A percentile compares a stretch with the other conserved stretches of the same genome.
These are phyloP conservation scores for roundworm (Caenorhabditis elegans) DNA, from an alignment of 1,140 invertebrate genomes.

Conservation along the genomic window DNA sequence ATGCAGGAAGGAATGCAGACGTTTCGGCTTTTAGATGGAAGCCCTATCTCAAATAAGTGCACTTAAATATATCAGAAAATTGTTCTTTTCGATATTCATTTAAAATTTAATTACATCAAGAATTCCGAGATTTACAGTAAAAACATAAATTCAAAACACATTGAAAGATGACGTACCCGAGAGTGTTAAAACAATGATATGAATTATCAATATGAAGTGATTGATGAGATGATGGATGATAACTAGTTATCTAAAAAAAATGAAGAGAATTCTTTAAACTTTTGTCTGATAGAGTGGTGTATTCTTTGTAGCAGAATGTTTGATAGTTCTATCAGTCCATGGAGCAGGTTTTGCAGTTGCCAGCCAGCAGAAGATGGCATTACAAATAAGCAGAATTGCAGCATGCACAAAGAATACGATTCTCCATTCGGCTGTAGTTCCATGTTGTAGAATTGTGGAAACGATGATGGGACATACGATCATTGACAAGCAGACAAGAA, in stretches of 20 bases:
- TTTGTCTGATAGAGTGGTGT: background rate
- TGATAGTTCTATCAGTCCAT: constrained; percentile 52
- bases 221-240: background rate
- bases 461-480: constrained; percentile 57
- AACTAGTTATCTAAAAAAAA: background rate
- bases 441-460: constrained; percentile 2
- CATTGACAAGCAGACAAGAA: constrained; percentile 64
- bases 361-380: constrained; percentile 61
- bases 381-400: constrained; percentile 54
- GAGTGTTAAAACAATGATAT: background rate
- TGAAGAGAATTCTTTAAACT: background rate
- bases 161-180: background rate
- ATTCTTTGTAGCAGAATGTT: background rate
- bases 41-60: too few species aligned
- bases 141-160: too few species aligned
- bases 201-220: background rate
- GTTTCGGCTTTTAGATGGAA: too few species aligned
- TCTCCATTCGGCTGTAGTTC: constrained; percentile 47
- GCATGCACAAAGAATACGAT: constrained; percentile 63
- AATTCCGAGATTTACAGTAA: too few species aligned
- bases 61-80: too few species aligned
- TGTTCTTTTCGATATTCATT: too few species aligned
- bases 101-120: too few species aligned
- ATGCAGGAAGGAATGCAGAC: too few species aligned
- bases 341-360: constrained; percentile 52